Evolutionary conservation across 2,113 vertebrate species (phyloP), one percentile per base, ranked within the genome.

Genomic region (Actenoides lindsayi): DNA sequence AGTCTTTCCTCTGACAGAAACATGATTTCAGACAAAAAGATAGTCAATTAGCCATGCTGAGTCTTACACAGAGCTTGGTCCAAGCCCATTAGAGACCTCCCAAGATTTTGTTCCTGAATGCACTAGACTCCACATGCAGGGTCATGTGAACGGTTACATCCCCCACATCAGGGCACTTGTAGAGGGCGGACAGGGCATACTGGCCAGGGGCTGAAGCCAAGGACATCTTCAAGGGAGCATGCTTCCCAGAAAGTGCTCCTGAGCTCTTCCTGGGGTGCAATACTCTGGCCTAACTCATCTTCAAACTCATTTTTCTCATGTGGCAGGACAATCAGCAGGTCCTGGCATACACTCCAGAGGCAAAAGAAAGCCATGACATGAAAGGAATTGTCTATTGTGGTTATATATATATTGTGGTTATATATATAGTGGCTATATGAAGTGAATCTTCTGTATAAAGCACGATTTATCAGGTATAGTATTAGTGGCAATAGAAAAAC

Each of bases 61-160:
- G 57, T n/a, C 57, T 83, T n/a, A 62, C 35, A 31, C 23, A 89
- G 79, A 51, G 85, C 62, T 96, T 65, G 77, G 57, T 87, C 92
- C 91, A 94, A 94, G 80, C 57, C 80, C 23, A 21, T 93, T 5
- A 90, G 50, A 96, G 94, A 96, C 96, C 96, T 97, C 94, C 96
- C 96, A 97, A 84, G 89, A 82, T 95, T 92, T 50, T 79, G 62
- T 82, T 91, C 44, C 79, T n/a, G 63, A 67, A 48, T 27, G 18
- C 17, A 39, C 7, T 39, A 60, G 96, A 77, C 89, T 96, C 77
- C 91, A 81, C 89, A 95, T 0, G 0, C 9, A 0, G 95, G 95
- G 93, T 91, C 89, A 5, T 96, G 95, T 78, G 95, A 97, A 97
- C 1, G 1, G 63, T 59, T 5, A 41, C 75, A 65, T 41, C 82